A percentile compares a stretch with the other conserved stretches of the same genome.
Conservation (phyloP, 2,888 invertebrate species). For the Proisotoma minuta region DNA sequence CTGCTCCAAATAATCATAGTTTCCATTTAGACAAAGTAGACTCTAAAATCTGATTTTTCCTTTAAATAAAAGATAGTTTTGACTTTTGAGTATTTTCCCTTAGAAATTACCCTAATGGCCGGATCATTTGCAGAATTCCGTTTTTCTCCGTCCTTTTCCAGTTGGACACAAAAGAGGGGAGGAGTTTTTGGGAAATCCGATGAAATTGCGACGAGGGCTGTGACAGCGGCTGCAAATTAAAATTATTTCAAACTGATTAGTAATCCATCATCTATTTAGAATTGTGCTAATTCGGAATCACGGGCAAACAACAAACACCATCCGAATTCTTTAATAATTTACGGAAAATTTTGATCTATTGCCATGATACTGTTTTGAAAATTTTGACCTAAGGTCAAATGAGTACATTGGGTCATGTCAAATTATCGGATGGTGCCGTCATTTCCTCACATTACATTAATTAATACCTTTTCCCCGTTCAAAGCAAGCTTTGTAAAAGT, state of each 20-base stretch:
- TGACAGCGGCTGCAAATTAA: slow-evolving; percentile 61
- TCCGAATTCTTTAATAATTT: too few species aligned
- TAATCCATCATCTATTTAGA: neutral
- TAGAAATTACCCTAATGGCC: slow-evolving; percentile 61
- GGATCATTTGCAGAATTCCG: slow-evolving; percentile 63
- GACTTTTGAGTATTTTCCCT: neutral
- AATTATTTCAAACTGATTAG: slow-evolving; percentile 10
- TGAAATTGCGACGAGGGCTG: slow-evolving; percentile 70
- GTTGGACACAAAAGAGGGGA: slow-evolving; percentile 70
- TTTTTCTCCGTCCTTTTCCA: slow-evolving; percentile 65
- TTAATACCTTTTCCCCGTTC: slow-evolving; percentile 66
- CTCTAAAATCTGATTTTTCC: too few species aligned
- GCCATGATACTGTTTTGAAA: too few species aligned
- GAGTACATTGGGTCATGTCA: too few species aligned
- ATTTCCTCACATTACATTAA: neutral
- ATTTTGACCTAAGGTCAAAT: too few species aligned
- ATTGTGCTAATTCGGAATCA: too few species aligned
- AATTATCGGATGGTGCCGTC: too few species aligned
- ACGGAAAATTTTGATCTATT: too few species aligned
- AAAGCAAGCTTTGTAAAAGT: slow-evolving; percentile 72
- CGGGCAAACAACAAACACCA: too few species aligned
- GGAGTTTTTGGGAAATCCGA: slow-evolving; percentile 75
- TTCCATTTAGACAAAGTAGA: too few species aligned
- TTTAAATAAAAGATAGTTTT: neutral
- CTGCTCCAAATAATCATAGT: too few species aligned